These are phyloP conservation scores for Rhea americana DNA, from an alignment of 2,113 vertebrate species.

Conservation along the genomic window DNA sequence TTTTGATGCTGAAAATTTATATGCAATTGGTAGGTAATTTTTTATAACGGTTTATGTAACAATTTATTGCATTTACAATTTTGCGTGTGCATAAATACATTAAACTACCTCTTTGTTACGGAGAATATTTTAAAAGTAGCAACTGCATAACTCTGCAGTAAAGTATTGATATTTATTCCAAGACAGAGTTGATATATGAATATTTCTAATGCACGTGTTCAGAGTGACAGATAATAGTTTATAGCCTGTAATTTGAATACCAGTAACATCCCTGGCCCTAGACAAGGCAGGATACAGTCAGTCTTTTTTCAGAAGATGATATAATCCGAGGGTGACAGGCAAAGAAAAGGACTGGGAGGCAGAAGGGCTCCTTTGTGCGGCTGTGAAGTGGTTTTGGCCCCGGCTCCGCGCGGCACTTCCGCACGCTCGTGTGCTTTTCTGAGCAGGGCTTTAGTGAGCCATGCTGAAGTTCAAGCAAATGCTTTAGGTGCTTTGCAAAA, in stretches of 20 bases:
- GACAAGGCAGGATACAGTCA: background rate
- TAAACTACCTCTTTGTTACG: background rate
- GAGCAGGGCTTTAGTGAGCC: background rate
- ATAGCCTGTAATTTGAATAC: background rate
- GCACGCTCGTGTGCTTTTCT: background rate
- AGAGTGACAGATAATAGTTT: background rate
- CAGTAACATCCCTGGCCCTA: fast-evolving
- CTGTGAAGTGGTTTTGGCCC: background rate
- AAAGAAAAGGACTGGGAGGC: background rate
- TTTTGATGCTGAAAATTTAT: background rate
- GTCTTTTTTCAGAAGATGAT: background rate
- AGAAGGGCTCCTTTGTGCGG: background rate
- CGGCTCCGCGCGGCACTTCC: background rate
- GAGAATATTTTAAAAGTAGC: background rate
- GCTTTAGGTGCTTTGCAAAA: background rate
- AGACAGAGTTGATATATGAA: background rate
- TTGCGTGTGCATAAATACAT: background rate
- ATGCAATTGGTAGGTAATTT: background rate
- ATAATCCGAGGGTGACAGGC: background rate
- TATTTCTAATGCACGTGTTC: background rate
- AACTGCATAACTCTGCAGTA: background rate
- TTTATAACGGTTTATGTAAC: background rate
- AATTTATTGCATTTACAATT: background rate
- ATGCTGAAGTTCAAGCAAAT: background rate
- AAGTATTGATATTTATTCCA: background rate